Base-by-base conservation (phyloP, 1,140 invertebrate genomes). In the honey bee (Apis mellifera) region DNA sequence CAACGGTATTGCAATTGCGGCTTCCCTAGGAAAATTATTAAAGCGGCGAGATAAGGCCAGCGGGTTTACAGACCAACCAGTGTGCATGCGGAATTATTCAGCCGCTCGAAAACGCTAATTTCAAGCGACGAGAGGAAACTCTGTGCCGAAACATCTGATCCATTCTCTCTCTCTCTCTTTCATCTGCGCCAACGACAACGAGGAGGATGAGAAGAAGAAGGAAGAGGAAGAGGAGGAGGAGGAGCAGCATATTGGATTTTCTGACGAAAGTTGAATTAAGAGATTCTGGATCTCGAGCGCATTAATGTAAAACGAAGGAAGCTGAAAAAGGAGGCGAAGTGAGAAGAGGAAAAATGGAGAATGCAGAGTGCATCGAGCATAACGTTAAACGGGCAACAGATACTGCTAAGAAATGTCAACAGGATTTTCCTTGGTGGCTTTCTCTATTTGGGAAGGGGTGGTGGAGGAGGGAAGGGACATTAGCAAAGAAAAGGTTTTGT, bases 61-160 rank as follows among this genome's bases (percentile, higher is more conserved):
- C 57, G 32, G 32, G 32, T 42, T 42, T 42, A 42, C 32, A 48
- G 52, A 54, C 55, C 55, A 59, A 48, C 19, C 59, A 23, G 55
- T 32, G 42, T 26, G 54, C 9, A 42, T 42, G 68, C 54, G 85
- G 74, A 90, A 90, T 89, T 82, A 89, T 89, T 89, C 83, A 86
- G 55, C 17, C 77, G 70, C 75, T 85, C 54, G 71, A 74, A 84
- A 88, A 86, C 87, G 88, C 86, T 89, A 88, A 90, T 90, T 86
- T 89, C 86, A 54, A 78, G 59, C 54, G 42, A 71, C 73, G 82
- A 60, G 62, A 64, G 57, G 19, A 11, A 26, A 42, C 55, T 55
- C 69, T 55, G 60, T 23, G 4, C 19, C 68, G 69, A 55, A 50
- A 26, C 59, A 13, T 68, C 66, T 23, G 82, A 86, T 79, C 79